Evolutionary conservation across 2,113 vertebrate species (phyloP).

Genomic region (Montifringilla adamsi): DNA sequence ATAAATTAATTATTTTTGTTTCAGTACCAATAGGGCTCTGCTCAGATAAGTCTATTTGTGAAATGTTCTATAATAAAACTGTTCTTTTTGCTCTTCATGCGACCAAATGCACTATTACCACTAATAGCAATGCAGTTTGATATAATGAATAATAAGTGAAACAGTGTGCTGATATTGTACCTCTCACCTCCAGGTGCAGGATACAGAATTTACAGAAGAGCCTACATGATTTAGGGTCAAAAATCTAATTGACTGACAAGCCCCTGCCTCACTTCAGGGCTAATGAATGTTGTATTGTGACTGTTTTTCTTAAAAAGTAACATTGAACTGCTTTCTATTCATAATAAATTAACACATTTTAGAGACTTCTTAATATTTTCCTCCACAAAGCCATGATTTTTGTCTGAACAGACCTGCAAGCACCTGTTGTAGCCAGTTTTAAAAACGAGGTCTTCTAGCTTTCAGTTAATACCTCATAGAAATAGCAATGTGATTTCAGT

Average conservation of each 20-base stretch:
- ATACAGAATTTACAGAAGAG: conserved; percentile 46
- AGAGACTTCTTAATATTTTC: conserved; percentile 65
- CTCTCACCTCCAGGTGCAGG: conserved; percentile 63
- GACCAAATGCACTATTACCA: background rate
- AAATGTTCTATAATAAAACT: background rate
- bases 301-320: conserved; percentile 62
- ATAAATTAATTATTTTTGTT: background rate
- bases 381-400: conserved; percentile 58
- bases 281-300: conserved; percentile 71
- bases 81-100: background rate
- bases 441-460: conserved; percentile 57
- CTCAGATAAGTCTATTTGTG: background rate
- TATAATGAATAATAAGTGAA: conserved; percentile 47
- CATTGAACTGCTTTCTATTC: conserved; percentile 65
- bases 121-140: conserved; percentile 5
- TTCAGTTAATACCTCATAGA: conserved; percentile 56
- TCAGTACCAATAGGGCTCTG: background rate
- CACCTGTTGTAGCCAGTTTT: conserved; percentile 67
- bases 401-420: conserved; percentile 68
- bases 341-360: conserved; percentile 71
- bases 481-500: conserved; percentile 65
- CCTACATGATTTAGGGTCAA: conserved; percentile 42
- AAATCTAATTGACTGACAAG: conserved; percentile 64
- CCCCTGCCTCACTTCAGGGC: conserved; percentile 48
- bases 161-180: conserved; percentile 43